Conservation (phyloP, 2,888 invertebrate genomes). For the Listrodromus nycthemerus region DNA sequence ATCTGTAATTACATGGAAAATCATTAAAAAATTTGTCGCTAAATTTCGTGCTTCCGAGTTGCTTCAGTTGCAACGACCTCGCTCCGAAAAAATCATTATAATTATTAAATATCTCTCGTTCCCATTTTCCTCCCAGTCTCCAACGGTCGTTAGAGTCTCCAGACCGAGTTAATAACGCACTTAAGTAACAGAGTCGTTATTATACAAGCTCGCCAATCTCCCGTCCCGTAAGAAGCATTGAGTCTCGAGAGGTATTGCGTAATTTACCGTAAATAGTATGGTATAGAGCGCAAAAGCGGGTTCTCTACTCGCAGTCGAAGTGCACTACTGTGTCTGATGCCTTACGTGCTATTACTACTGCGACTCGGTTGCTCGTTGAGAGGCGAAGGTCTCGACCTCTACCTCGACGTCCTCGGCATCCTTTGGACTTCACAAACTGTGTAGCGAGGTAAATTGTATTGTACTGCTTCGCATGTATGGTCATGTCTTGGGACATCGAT, state of each 20-base stretch:
- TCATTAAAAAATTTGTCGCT: neutral
- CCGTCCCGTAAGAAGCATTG: slow-evolving; percentile 34
- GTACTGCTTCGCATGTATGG: slow-evolving; percentile 20
- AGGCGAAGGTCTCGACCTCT: slow-evolving; percentile 72
- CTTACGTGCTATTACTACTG: slow-evolving; percentile 61
- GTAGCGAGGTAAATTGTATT: slow-evolving; percentile 18
- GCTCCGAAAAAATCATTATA: slow-evolving; percentile 54
- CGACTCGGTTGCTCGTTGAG: slow-evolving; percentile 62
- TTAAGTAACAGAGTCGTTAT: slow-evolving; percentile 61
- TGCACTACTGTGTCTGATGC: slow-evolving; percentile 17
- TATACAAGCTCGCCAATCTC: slow-evolving; percentile 54
- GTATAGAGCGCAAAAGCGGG: slow-evolving; percentile 18
- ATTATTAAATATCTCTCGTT: slow-evolving; percentile 59
- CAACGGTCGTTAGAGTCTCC: slow-evolving; percentile 31
- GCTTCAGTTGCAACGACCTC: neutral
- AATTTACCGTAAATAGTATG: slow-evolving; percentile 61
- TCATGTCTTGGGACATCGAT: slow-evolving; percentile 1
- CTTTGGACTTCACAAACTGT: slow-evolving; percentile 56
- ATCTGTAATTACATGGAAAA: neutral
- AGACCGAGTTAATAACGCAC: slow-evolving; percentile 47
- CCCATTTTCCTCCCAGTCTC: slow-evolving; percentile 30
- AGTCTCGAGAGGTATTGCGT: slow-evolving; percentile 48
- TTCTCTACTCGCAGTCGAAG: slow-evolving; percentile 20
- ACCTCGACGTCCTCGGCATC: slow-evolving; percentile 69
- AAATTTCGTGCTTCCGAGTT: slow-evolving; percentile 1